These are phyloP conservation scores for Girardia tigrina DNA, from an alignment of 2,888 invertebrate species.

Conservation along the genomic window DNA sequence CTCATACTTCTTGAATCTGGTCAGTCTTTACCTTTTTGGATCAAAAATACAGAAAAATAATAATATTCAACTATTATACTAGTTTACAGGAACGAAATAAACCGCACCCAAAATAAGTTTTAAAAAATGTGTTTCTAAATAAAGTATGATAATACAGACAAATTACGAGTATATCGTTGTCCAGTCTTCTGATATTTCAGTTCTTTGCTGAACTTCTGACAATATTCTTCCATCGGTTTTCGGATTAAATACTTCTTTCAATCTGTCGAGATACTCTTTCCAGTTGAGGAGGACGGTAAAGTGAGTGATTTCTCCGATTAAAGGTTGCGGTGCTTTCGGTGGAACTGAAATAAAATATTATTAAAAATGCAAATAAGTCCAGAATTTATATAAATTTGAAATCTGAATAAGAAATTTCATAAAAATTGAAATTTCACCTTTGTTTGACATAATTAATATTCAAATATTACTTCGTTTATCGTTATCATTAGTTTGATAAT, in stretches of 20 bases:
- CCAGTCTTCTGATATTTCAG: slow-evolving; percentile 11
- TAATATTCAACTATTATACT: too few relatives aligned
- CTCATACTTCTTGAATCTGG: too few relatives aligned
- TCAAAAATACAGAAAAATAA: too few relatives aligned
- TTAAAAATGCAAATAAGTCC: background rate
- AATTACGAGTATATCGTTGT: slow-evolving; percentile 28
- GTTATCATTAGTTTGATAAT: background rate
- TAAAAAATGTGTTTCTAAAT: too few relatives aligned
- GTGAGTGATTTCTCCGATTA: slow-evolving; percentile 25
- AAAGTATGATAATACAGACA: too few relatives aligned
- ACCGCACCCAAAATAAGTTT: too few relatives aligned
- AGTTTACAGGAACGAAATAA: too few relatives aligned
- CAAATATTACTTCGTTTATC: background rate
- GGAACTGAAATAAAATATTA: slow-evolving; percentile 15
- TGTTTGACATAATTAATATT: background rate
- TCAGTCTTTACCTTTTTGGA: too few relatives aligned
- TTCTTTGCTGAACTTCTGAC: slow-evolving; percentile 31
- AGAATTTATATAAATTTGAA: background rate
- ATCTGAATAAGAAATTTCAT: background rate
- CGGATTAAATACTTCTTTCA: slow-evolving; percentile 30
- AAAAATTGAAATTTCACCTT: background rate
- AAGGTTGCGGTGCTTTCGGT: slow-evolving; percentile 31
- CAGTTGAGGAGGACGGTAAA: slow-evolving; percentile 7
- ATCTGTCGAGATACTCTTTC: slow-evolving; percentile 30
- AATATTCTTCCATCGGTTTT: slow-evolving; percentile 31